A percentile compares a stretch with the other conserved stretches of the same genome.
These are phyloP conservation scores for Hylyphantes graminicola DNA, from an alignment of 1,140 invertebrate species.

Conservation along the genomic window DNA sequence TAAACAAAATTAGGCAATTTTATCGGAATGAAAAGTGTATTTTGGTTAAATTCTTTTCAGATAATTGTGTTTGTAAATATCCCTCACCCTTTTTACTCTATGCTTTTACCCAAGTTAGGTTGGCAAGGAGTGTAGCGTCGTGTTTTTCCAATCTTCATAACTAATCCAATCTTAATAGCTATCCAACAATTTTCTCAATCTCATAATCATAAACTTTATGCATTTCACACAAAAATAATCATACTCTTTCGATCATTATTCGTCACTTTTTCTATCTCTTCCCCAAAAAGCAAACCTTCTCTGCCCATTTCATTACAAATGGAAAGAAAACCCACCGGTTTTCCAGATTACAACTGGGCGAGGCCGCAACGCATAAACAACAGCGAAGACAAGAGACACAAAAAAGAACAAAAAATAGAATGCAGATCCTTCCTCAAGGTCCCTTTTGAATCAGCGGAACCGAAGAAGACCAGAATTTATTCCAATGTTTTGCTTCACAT, in stretches of 20 bases:
- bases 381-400: not conserved
- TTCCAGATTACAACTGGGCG: constrained; percentile 30
- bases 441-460: constrained; percentile 10
- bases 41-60: no score
- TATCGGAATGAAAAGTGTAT: no score
- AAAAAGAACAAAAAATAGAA: constrained; percentile 3
- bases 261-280: not conserved
- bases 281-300: not conserved
- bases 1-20: no score
- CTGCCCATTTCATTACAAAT: not conserved
- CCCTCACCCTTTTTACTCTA: no score
- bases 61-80: no score
- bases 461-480: constrained; percentile 17
- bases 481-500: not conserved
- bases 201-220: no score
- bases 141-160: not conserved
- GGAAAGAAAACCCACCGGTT: constrained; percentile 3
- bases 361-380: constrained; percentile 18
- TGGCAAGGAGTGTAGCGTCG: no score
- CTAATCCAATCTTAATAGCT: no score
- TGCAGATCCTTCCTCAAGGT: constrained; percentile 9
- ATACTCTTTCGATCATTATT: no score
- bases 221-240: no score
- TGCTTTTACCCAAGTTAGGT: no score
- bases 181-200: no score